Base-by-base conservation (phyloP, 2,797 vertebrate genomes). In the Emydoidea blandingii region DNA sequence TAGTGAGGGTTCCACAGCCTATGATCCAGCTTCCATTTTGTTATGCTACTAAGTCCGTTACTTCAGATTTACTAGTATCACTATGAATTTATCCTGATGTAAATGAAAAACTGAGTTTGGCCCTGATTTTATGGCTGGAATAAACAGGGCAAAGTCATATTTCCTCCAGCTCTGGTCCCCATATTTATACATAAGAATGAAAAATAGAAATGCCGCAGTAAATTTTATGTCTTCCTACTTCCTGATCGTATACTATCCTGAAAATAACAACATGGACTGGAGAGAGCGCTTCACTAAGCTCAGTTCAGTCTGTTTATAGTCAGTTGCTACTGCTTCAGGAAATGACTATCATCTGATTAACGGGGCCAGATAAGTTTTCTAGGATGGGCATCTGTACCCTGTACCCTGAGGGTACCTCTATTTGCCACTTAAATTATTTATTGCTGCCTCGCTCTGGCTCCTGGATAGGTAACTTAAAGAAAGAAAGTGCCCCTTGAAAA, bases 361-460 rank as follows among this genome's bases (percentile, higher is more conserved):
- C 1, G 12, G 34, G 49, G 19, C 49, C 34, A n/a, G 34, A 79
- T 12, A n/a, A 25, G 8, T 79, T 53, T 19, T 34, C 79, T 1
- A 0, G 79, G n/a, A 8, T 1, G 12, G 74, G 23, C 0, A 19
- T 34, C 84, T 1, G 29, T 4, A 31, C 0, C 31, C 0, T 0
- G 7, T 11, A 12, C 41, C 72, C 44, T 18, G 0, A 47, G 10
- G 7, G 53, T 14, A 27, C 9, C 19, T 27, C 11, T 53, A 1
- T 5, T 54, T n/a, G 47, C 19, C 83, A 18, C 53, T 27, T 0
- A 14, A 50, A 79, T 44, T 34, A 37, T 53, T 37, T 80, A 53
- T n/a, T 44, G 5, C 31, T 2, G 37, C 53, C 3, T 1, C 2
- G 5, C 78, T 62, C 56, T 6, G 72, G 44, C 0, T 0, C 41